A percentile compares a stretch with the other conserved stretches of the same genome.
Evolutionary conservation across 2,888 invertebrate genomes (phyloP).

Genomic region (Temnothorax ravouxi): DNA sequence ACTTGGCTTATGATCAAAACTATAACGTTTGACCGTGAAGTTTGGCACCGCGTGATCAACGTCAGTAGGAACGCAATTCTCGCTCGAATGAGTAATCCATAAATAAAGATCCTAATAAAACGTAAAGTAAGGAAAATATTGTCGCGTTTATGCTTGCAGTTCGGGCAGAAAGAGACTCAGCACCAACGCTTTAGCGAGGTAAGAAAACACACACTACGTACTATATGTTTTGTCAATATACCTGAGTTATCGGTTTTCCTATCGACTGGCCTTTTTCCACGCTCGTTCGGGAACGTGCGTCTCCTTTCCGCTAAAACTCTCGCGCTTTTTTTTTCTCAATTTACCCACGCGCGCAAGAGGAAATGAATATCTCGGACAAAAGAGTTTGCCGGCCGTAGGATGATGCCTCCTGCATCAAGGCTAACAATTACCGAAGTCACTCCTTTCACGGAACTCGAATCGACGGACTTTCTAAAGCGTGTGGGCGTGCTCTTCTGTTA

Average conservation of each 20-base stretch:
- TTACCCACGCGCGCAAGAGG: constrained; percentile 28
- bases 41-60: constrained; percentile 31
- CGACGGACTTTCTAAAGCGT: constrained; percentile 70
- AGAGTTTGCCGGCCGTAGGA: constrained; percentile 65
- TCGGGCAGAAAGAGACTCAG: constrained; percentile 93
- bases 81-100: constrained; percentile 20
- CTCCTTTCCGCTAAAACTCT: background rate
- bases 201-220: constrained; percentile 74
- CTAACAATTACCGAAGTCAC: constrained; percentile 56
- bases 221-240: constrained; percentile 22
- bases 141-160: constrained; percentile 87
- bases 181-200: constrained; percentile 96
- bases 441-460: constrained; percentile 66
- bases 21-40: constrained; percentile 18
- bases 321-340: constrained; percentile 13
- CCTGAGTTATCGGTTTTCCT: background rate
- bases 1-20: constrained; percentile 26
- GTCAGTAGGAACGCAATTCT: constrained; percentile 21
- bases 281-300: background rate
- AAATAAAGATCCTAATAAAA: constrained; percentile 34
- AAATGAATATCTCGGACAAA: constrained; percentile 37
- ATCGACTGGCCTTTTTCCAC: background rate
- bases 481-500: constrained; percentile 64
- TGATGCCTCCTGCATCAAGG: constrained; percentile 52
- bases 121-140: constrained; percentile 12